These are phyloP conservation scores for Nephrotoma flavescens DNA, from an alignment of 2,888 invertebrate genomes.

Conservation along the genomic window DNA sequence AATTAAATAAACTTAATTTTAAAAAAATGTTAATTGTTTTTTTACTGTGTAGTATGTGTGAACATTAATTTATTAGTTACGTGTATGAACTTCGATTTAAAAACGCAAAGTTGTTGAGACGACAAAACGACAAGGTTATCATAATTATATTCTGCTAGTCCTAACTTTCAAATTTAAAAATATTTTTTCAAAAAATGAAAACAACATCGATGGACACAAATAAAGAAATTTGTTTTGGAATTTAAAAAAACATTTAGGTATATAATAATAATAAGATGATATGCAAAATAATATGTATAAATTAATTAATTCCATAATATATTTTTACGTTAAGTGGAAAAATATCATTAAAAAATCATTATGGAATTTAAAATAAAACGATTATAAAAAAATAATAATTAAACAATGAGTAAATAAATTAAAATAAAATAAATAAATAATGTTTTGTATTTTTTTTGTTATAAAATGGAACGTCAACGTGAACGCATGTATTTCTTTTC, in stretches of 20 bases:
- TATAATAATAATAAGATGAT: background rate
- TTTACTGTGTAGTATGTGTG: background rate
- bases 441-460: background rate
- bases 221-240: background rate
- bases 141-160: background rate
- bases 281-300: background rate
- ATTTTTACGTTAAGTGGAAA: background rate
- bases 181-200: background rate
- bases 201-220: background rate
- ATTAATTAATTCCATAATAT: background rate
- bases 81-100: background rate
- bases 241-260: background rate
- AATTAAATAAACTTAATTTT: background rate
- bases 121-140: background rate
- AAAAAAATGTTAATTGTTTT: background rate
- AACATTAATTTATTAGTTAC: background rate
- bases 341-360: background rate
- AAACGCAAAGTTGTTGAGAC: background rate
- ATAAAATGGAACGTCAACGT: conserved; percentile 3
- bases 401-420: background rate
- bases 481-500: background rate
- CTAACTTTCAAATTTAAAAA: background rate
- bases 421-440: background rate
- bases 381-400: background rate
- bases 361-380: background rate